Conservation (phyloP, 2,113 vertebrate species). For the Callionymus lyra region DNA sequence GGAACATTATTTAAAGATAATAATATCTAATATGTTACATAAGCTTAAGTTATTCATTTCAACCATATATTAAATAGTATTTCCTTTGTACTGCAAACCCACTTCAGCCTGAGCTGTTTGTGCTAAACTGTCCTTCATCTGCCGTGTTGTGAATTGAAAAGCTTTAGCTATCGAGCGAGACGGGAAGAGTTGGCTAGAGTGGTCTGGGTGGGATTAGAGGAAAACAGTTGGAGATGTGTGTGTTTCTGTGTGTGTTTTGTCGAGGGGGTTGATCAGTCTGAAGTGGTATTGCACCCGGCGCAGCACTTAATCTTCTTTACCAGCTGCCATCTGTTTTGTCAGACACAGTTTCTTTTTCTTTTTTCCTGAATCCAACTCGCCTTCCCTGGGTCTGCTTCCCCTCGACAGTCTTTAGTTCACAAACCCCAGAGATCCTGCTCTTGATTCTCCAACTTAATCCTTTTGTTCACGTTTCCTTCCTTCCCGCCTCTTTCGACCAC, state of each 20-base stretch:
- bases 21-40: no score
- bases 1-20: no score
- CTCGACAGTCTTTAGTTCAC: constrained; percentile 4
- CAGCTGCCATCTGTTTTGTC: constrained; percentile 59
- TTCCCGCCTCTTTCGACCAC: constrained; percentile 21
- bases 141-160: no score
- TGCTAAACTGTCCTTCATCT: no score
- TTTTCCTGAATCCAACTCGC: constrained; percentile 7
- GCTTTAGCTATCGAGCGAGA: constrained; percentile 4
- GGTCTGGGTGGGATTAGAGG: constrained; percentile 10
- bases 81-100: no score
- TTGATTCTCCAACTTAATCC: constrained; percentile 19
- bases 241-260: constrained; percentile 15
- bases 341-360: constrained; percentile 35
- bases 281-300: constrained; percentile 32
- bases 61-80: no score
- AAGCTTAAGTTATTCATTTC: no score
- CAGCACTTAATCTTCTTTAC: constrained; percentile 56
- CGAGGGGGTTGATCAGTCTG: constrained; percentile 28
- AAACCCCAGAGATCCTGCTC: constrained; percentile 7
- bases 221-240: constrained; percentile 22
- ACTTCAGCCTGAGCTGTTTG: no score
- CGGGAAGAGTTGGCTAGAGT: neutral
- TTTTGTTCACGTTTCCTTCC: constrained; percentile 46
- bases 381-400: neutral